phyloP scores from a whole-genome alignment of 2,888 invertebrate species.

The Lymantria dispar region DNA sequence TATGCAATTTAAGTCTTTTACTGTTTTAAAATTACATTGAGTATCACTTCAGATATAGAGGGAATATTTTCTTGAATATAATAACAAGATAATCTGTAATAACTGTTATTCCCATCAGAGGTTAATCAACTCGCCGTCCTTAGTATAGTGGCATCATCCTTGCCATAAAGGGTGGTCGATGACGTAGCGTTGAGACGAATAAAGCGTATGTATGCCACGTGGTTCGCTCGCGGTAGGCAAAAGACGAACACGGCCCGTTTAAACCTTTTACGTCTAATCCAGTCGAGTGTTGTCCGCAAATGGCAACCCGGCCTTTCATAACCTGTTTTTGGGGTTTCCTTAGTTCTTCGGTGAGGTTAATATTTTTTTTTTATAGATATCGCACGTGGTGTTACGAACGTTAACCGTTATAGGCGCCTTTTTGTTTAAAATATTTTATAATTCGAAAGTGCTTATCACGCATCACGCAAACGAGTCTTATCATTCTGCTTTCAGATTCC shows the following conservation, averaged over 20 bases:
- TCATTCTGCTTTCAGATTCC: constrained; percentile 17
- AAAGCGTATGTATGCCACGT: constrained; percentile 59
- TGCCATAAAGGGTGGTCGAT: constrained; percentile 63
- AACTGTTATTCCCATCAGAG: constrained; percentile 41
- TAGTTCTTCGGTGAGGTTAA: constrained; percentile 61
- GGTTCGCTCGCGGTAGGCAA: constrained; percentile 58
- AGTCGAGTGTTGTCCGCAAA: constrained; percentile 71
- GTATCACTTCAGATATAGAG: too few species aligned
- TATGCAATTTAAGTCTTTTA: too few species aligned
- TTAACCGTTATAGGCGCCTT: constrained; percentile 26
- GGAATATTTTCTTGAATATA: not conserved
- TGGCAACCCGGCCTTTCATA: constrained; percentile 77
- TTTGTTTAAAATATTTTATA: constrained; percentile 18
- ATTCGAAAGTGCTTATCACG: constrained; percentile 20
- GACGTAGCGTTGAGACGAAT: constrained; percentile 68
- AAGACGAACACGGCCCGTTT: constrained; percentile 71
- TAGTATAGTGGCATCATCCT: constrained; percentile 61
- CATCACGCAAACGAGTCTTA: constrained; percentile 18
- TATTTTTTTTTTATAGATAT: constrained; percentile 48
- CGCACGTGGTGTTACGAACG: constrained; percentile 41
- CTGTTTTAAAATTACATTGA: too few species aligned
- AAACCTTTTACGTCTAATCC: constrained; percentile 81
- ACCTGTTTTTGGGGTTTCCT: constrained; percentile 82
- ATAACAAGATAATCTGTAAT: constrained; percentile 2
- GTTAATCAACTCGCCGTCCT: constrained; percentile 60